phyloP scores from a whole-genome alignment of 2,797 vertebrate species.

The Alectoris magna region DNA sequence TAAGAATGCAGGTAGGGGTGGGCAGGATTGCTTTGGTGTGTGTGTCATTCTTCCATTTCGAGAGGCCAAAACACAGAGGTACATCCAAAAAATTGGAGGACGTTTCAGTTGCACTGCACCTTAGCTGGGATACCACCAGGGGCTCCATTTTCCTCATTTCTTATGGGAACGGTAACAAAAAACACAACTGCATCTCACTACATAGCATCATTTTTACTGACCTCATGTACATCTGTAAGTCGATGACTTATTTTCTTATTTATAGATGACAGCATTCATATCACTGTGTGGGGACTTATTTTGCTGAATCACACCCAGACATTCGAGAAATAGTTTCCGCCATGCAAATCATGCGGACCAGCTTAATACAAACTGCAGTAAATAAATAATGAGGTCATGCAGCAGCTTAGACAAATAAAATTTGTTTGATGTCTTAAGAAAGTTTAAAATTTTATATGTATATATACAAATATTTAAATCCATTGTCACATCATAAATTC shows the following conservation, averaged over 20 bases:
- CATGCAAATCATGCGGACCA: background rate
- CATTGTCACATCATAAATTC: constrained; percentile 17
- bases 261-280: background rate
- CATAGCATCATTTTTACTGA: background rate
- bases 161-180: background rate
- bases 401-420: constrained; percentile 30
- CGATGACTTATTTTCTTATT: background rate
- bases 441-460: constrained; percentile 8
- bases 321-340: background rate
- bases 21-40: no score
- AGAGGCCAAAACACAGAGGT: background rate
- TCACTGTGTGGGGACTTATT: background rate
- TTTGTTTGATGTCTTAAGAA: constrained; percentile 44
- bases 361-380: background rate
- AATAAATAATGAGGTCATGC: constrained; percentile 31
- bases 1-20: accelerated
- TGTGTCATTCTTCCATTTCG: accelerated
- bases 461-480: background rate
- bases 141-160: accelerated
- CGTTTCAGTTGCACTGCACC: accelerated
- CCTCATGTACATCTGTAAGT: background rate
- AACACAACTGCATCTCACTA: accelerated
- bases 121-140: background rate
- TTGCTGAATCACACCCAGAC: background rate
- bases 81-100: background rate